Evolutionary conservation across 2,113 vertebrate genomes (phyloP), one percentile per base, ranked within the genome.

Genomic region (Urocynchramus pylzowi): DNA sequence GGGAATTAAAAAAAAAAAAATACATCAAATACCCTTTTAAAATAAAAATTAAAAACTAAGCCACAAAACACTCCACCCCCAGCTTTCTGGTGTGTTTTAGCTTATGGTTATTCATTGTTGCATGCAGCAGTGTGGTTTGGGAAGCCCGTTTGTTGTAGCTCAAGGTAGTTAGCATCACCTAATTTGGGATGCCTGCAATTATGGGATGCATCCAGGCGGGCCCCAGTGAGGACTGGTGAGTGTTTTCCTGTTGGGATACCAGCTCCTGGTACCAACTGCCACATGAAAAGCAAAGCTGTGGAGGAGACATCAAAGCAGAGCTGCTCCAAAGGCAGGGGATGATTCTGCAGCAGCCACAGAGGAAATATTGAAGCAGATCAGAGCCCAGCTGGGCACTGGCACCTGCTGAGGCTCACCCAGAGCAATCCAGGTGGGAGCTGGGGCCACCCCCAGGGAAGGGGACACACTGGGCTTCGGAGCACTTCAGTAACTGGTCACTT

Each of bases 401-500:
- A 21, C 47, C 71, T 10, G 5, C 7, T 2, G 90, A 47, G 39
- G 7, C 28, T 6, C 13, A 4, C 14, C 69, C 44, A 4, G 84
- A 16, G 76, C 56, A 17, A 4, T 1, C 15, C 28, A 5, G 28
- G 0, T 2, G 24, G 16, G 61, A 26, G 28, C 67, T 31, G 41
- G 69, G 50, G n/a, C 18, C 11, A 2, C 10, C 39, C 61, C 39
- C 44, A 23, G 47, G 6, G 52, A 7, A 31, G 57, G 69, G 49
- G 22, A 8, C 31, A 27, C 30, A 1, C 8, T 2, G 56, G n/a
- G 1, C 5, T 53, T 9, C 4, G 50, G 39, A 30, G 44, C 3
- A 1, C 41, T 67, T 17, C 65, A 53, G 0, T 7, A 3, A 2
- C 0, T 5, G 12, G 1, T 7, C 4, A 6, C n/a, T 6, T 68